Evolutionary conservation across 30 jellyfish, hydroid and myxozoan genomes (phyloP).

Genomic region (Chironex yamaguchii): DNA sequence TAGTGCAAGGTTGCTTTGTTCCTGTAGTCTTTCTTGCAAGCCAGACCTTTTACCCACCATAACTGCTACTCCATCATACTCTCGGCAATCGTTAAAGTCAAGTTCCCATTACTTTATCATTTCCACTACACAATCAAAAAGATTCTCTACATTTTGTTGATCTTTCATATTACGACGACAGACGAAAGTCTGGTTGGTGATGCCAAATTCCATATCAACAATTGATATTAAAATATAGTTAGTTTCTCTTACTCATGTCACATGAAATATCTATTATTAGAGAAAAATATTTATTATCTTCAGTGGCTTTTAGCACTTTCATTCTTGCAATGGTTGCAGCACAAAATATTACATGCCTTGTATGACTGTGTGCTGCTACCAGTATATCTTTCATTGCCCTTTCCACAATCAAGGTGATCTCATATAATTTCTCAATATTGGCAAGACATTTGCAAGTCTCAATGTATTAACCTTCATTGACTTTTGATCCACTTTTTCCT

Average conservation of each 20-base stretch:
- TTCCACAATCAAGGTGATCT: conserved; percentile 14
- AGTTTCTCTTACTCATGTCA: conserved; percentile 31
- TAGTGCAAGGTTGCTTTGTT: too few relatives aligned
- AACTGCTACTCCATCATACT: conserved; percentile 35
- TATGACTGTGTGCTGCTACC: conserved; percentile 18
- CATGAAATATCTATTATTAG: neutral
- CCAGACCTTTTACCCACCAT: conserved; percentile 7
- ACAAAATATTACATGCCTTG: too few relatives aligned
- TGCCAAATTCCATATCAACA: too few relatives aligned
- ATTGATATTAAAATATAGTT: conserved; percentile 13
- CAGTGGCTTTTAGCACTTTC: too few relatives aligned
- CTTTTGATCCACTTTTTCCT: neutral
- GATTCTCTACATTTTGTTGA: conserved; percentile 15
- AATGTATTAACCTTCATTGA: neutral
- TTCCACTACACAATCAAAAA: conserved; percentile 16
- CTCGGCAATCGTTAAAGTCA: conserved; percentile 25
- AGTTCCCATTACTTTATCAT: conserved; percentile 38
- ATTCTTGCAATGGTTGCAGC: too few relatives aligned
- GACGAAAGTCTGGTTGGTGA: neutral
- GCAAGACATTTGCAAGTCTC: too few relatives aligned
- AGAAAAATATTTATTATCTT: neutral
- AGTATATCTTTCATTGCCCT: conserved; percentile 5
- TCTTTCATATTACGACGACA: conserved; percentile 10
- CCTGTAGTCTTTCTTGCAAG: too few relatives aligned
- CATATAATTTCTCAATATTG: too few relatives aligned